Evolutionary conservation across 2,888 invertebrate species (phyloP).

Genomic region (Melolontha melolontha): DNA sequence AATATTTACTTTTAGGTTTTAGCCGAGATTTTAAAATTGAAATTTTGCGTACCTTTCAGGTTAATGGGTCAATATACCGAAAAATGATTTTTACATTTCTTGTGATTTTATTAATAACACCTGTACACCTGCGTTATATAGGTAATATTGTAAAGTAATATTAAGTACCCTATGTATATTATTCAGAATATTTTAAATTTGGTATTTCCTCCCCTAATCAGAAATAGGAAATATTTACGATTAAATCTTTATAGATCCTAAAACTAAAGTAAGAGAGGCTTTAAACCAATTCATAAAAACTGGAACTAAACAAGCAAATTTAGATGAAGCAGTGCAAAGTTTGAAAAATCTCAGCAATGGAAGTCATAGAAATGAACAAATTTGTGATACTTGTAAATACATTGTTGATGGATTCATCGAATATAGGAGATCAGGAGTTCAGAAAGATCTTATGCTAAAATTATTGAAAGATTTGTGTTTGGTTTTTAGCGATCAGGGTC

Average conservation of each 20-base stretch:
- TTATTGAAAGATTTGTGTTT: slow-evolving; percentile 51
- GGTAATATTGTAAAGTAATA: too few relatives aligned
- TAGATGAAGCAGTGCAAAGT: slow-evolving; percentile 33
- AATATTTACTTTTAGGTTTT: too few relatives aligned
- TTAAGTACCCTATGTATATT: too few relatives aligned
- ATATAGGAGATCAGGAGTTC: slow-evolving; percentile 37
- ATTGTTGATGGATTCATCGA: slow-evolving; percentile 42
- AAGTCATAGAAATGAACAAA: slow-evolving; percentile 33
- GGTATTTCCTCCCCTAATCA: not conserved
- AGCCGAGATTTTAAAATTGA: too few relatives aligned
- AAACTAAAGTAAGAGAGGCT: slow-evolving; percentile 24
- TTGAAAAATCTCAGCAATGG: slow-evolving; percentile 40
- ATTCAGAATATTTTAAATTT: too few relatives aligned
- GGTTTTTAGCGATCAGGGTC: slow-evolving; percentile 49
- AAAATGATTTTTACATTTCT: too few relatives aligned
- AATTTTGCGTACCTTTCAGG: too few relatives aligned
- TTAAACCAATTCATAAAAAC: slow-evolving; percentile 42
- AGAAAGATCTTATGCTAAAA: slow-evolving; percentile 27
- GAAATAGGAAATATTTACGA: not conserved
- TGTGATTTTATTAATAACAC: too few relatives aligned
- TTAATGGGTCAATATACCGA: too few relatives aligned
- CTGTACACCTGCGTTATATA: too few relatives aligned
- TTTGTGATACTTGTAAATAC: slow-evolving; percentile 44
- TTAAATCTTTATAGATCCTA: not conserved
- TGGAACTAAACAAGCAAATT: slow-evolving; percentile 31